Evolutionary conservation across 2,888 invertebrate genomes (phyloP).

Genomic region (Patella pellucida): DNA sequence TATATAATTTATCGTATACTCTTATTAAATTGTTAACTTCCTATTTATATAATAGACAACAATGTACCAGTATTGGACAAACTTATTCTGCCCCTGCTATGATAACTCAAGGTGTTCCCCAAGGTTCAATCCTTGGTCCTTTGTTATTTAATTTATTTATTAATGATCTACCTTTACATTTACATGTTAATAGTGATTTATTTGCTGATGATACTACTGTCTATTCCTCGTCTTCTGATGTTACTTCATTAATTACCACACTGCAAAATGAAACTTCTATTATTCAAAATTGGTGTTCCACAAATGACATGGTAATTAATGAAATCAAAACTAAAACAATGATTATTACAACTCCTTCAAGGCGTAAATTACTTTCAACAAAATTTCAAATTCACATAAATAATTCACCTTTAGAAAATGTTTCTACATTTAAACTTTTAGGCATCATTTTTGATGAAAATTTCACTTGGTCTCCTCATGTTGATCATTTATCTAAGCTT

Average conservation of each 20-base stretch:
- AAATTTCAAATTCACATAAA: background rate
- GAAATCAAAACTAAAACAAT: background rate
- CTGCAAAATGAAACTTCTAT: background rate
- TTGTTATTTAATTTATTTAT: slow-evolving; percentile 2
- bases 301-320: background rate
- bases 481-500: background rate
- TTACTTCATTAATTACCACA: background rate
- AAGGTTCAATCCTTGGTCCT: background rate
- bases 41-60: background rate
- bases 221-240: background rate
- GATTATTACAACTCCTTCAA: background rate
- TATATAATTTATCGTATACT: background rate
- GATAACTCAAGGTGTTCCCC: background rate
- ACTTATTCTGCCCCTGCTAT: background rate
- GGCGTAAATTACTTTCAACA: background rate
- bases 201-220: background rate
- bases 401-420: background rate
- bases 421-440: background rate
- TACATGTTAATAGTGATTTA: background rate
- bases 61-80: background rate
- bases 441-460: background rate
- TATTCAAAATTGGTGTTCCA: background rate
- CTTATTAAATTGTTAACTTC: background rate
- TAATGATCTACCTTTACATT: background rate
- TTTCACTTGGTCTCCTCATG: background rate